phyloP scores from a whole-genome alignment of 2,797 vertebrate genomes.

The Sebastes elongatus region DNA sequence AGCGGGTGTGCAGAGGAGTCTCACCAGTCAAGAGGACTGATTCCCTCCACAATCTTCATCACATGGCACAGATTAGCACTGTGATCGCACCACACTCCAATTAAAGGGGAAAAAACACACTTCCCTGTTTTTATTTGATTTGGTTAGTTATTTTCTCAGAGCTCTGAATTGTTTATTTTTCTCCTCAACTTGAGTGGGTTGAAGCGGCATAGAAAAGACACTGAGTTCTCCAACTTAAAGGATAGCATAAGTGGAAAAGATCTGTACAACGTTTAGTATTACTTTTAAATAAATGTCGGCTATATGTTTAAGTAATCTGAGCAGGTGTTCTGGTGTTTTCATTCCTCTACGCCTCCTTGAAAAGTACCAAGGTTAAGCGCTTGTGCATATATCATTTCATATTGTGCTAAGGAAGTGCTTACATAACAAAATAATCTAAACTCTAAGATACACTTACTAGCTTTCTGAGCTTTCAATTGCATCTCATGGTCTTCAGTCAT shows the following conservation, averaged over 20 bases:
- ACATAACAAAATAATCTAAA: background rate
- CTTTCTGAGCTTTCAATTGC: too few species aligned
- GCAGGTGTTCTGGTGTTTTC: background rate
- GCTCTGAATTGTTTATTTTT: background rate
- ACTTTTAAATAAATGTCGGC: background rate
- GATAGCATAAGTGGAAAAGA: background rate
- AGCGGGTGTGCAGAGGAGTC: background rate
- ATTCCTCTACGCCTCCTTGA: background rate
- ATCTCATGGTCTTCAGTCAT: too few species aligned
- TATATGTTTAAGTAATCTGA: background rate
- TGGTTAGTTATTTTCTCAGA: background rate
- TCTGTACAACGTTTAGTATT: background rate
- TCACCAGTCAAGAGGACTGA: background rate
- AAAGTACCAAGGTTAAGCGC: background rate
- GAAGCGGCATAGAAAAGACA: background rate
- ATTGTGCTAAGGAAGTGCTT: background rate
- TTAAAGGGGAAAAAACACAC: background rate
- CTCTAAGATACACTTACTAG: too few species aligned
- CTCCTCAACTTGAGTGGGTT: background rate
- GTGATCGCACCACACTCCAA: background rate
- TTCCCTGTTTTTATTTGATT: background rate
- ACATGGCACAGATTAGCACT: background rate
- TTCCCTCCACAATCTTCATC: background rate
- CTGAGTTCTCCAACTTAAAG: background rate
- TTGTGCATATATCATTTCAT: background rate